A percentile compares a stretch with the other conserved stretches of the same genome.
Evolutionary conservation across 2,797 vertebrate genomes (phyloP).

Genomic region (Erethizon dorsatum): DNA sequence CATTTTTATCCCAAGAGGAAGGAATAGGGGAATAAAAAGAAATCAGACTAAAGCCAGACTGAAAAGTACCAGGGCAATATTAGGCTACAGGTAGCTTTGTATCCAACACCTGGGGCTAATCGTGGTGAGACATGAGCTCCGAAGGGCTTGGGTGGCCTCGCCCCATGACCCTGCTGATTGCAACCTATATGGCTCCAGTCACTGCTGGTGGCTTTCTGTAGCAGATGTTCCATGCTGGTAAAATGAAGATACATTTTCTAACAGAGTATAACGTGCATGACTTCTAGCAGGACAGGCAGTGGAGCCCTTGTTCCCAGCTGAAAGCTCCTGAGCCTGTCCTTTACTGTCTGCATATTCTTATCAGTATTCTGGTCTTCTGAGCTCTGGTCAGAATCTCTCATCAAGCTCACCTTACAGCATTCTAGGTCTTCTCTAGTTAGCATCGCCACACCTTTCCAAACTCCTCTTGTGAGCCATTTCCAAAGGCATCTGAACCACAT

Average conservation of each 20-base stretch:
- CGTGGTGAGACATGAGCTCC: not conserved
- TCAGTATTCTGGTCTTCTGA: not conserved
- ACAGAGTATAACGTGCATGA: not conserved
- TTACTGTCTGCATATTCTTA: not conserved
- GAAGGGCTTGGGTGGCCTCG: not conserved
- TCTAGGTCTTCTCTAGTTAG: not conserved
- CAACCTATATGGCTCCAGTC: not conserved
- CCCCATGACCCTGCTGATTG: not conserved
- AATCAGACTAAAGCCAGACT: not conserved
- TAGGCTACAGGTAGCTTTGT: not conserved
- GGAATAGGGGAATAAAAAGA: not conserved
- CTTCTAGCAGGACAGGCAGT: not conserved
- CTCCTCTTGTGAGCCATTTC: not conserved
- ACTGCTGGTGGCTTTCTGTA: not conserved
- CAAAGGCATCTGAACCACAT: not conserved
- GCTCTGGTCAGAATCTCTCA: too few relatives aligned
- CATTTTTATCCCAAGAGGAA: not conserved
- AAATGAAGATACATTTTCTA: not conserved
- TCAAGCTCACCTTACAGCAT: not conserved
- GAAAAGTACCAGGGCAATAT: not conserved
- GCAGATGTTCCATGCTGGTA: not conserved
- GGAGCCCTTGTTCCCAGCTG: not conserved
- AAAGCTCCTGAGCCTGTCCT: not conserved
- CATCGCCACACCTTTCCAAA: not conserved
- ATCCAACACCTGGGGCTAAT: not conserved